Conservation (phyloP, 2,797 vertebrate species). For the Mycteria americana region DNA sequence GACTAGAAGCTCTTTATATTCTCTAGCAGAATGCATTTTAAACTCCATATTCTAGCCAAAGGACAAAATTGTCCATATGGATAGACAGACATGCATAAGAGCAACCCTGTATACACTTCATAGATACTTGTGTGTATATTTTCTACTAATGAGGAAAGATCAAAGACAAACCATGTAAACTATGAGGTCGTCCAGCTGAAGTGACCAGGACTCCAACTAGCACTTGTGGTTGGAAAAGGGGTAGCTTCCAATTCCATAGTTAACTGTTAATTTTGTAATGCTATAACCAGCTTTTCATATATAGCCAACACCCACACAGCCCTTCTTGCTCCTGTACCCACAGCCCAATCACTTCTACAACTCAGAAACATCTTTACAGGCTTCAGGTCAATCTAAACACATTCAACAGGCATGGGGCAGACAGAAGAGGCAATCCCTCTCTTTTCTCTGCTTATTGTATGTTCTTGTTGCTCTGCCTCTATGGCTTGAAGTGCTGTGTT, state of each 20-base stretch:
- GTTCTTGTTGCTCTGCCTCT: background rate
- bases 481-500: background rate
- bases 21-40: background rate
- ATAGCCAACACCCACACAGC: background rate
- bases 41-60: background rate
- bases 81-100: accelerated
- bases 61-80: background rate
- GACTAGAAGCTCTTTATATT: background rate
- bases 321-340: background rate
- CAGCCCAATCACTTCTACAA: background rate
- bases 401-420: background rate
- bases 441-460: background rate
- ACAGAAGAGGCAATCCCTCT: background rate
- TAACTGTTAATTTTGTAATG: background rate
- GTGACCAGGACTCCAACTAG: background rate
- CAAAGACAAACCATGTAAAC: background rate
- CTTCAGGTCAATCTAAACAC: background rate
- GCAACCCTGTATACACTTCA: background rate
- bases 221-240: background rate
- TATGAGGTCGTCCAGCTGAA: background rate
- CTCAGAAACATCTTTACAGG: background rate
- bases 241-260: background rate
- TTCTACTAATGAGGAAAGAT: background rate
- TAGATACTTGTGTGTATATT: background rate
- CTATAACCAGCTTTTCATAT: background rate